Evolutionary conservation across 1,140 invertebrate species (phyloP).

Genomic region (Cotesia vestalis): DNA sequence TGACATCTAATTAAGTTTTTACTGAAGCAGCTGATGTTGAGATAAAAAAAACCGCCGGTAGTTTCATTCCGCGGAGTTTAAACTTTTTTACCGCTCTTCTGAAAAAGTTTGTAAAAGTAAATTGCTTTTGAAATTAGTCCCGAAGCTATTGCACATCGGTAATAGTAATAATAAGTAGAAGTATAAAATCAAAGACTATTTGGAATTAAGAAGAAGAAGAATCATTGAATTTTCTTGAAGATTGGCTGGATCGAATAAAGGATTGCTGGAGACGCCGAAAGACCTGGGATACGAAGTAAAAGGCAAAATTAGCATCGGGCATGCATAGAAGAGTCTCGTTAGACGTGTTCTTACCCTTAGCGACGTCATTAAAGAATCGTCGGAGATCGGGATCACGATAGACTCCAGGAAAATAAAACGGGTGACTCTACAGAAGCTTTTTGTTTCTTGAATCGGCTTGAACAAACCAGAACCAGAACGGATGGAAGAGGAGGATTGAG

Average conservation of each 20-base stretch:
- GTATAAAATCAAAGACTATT: no score
- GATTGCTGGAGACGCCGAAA: no score
- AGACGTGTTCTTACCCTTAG: constrained; percentile 50
- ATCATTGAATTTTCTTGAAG: no score
- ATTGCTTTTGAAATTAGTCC: background rate
- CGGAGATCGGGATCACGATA: constrained; percentile 56
- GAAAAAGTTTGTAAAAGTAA: background rate
- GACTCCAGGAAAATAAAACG: constrained; percentile 21
- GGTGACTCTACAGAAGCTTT: background rate
- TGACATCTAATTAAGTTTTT: constrained; percentile 66
- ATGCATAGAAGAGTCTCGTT: constrained; percentile 59
- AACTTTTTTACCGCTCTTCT: constrained; percentile 20
- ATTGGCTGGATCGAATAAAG: no score
- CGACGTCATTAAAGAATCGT: constrained; percentile 63
- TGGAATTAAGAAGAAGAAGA: no score
- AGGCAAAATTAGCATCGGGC: constrained; percentile 59
- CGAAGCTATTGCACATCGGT: no score
- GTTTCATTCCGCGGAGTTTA: constrained; percentile 25
- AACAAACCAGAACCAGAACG: constrained; percentile 45
- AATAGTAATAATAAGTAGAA: no score
- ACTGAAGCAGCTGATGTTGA: constrained; percentile 49
- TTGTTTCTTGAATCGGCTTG: no score
- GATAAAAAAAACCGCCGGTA: constrained; percentile 36
- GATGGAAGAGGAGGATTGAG: constrained; percentile 65
- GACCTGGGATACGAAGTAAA: background rate